Conservation (phyloP, 2,113 vertebrate species). For the Aix galericulata region DNA sequence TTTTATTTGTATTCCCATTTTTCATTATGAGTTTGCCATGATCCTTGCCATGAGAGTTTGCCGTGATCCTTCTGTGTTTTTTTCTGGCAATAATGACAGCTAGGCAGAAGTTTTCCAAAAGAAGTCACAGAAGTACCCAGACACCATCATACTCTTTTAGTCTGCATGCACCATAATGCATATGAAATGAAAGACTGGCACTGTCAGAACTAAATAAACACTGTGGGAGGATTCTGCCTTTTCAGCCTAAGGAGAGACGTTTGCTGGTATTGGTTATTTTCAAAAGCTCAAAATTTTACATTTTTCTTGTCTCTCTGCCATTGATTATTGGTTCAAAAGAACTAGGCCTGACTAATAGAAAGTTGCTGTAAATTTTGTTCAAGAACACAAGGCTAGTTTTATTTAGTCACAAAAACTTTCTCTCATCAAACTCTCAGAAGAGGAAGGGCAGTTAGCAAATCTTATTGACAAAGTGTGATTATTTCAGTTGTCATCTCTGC, state of each 20-base stretch:
- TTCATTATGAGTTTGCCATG: background rate
- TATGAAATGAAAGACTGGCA: background rate
- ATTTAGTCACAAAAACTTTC: background rate
- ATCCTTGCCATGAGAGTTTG: background rate
- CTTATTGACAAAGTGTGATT: background rate
- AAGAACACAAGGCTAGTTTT: background rate
- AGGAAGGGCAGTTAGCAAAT: background rate
- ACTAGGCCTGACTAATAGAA: background rate
- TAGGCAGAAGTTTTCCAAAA: background rate
- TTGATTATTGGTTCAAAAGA: background rate
- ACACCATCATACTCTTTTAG: background rate
- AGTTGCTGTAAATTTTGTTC: background rate
- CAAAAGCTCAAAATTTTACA: background rate
- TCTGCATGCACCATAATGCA: background rate
- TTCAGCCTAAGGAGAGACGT: background rate
- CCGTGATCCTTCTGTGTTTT: background rate
- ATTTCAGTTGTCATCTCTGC: background rate
- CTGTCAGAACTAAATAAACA: background rate
- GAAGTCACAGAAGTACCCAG: background rate
- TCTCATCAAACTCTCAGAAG: background rate
- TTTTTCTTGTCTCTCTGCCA: background rate
- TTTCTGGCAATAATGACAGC: background rate
- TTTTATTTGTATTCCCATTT: background rate
- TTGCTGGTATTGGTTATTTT: background rate
- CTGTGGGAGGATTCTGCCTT: rapidly evolving